Evolutionary conservation across 2,113 vertebrate genomes (phyloP), one percentile per base, ranked within the genome.

Genomic region (Isurus oxyrinchus): DNA sequence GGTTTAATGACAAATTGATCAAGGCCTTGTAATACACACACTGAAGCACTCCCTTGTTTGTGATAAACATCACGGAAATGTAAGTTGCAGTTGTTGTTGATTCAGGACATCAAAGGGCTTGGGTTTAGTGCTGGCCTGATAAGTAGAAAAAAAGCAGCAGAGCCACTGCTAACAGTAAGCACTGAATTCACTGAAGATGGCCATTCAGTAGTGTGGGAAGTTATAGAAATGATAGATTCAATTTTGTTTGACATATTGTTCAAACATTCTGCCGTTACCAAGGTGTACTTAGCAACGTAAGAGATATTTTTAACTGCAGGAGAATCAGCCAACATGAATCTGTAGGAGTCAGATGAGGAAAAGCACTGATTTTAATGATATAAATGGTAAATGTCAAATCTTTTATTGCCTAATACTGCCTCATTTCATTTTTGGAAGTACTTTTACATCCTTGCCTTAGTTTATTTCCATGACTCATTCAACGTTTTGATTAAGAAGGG

Each of bases 261-360:
- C 79, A 40, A 44, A 40, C n/a, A n/a, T 79, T 76, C 72, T 76
- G 72, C 31, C 31, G n/a, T 79, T 40, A 81, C n/a, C 79, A 81
- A 81, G 14, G 79, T 27, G n/a, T 40, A 40, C n/a, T 44, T 81
- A 40, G 79, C 14, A 16, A 40, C n/a, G n/a, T 81, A n/a, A 40
- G 3, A 81, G 16, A 81, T 81, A 81, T 81, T 81, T 81, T 81
- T 81, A 81, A 81, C 79, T 3, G 3, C n/a, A 19, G n/a, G 14
- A 81, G 76, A 40, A 87, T 81, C n/a, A 81, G 79, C n/a, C n/a
- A 81, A 40, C n/a, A 81, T 81, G n/a, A 81, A 81, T 81, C 79
- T 81, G n/a, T 44, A 53, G 1, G 84, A 87, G 44, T 25, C 19
- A 53, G 49, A 87, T 53, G 44, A 25, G 84, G 21, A 87, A 87